Evolutionary conservation across 2,113 vertebrate genomes (phyloP), one percentile per base, ranked within the genome.

Genomic region (Pionites leucogaster): DNA sequence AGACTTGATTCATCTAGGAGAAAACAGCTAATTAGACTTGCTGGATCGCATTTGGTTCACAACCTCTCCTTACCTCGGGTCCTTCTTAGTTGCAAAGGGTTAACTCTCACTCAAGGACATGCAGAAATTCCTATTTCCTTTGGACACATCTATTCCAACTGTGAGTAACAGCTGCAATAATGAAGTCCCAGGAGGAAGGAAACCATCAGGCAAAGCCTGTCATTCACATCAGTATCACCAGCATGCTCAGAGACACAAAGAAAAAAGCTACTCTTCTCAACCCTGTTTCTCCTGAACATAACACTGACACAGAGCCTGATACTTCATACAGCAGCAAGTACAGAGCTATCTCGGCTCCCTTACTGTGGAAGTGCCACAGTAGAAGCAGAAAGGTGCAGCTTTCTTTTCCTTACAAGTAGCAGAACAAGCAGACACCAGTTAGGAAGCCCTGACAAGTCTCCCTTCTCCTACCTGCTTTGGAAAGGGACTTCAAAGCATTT

Each of bases 291-390:
- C 78, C 60, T 31, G 52, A 31, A 50, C 11, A 0, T 31, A 67
- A 0, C 19, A 6, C 39, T 24, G 41, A n/a, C 35, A 52, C 7
- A 27, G 67, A 64, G 53, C 1, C 62, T 10, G 0, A 19, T 7
- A 4, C 41, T 33, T 52, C 17, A 1, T 1, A n/a, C 4, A 82
- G 44, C 71, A 53, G 46, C 2, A 3, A 75, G 17, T 0, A 23
- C 10, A 44, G 15, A 65, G 53, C 41, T 13, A 59, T n/a, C 27
- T 20, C 28, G 7, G 0, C n/a, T 64, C 2, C 0, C 50, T 81
- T 6, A 1, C 4, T 74, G 17, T 15, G 25, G 17, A 72, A 60
- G 11, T 5, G 1, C 2, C 13, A 3, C 49, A 72, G 37, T 39
- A 76, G 7, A 28, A 71, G 10, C 27, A 65, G 25, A 62, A 60